phyloP scores from a whole-genome alignment of 1,140 invertebrate genomes.

The Oryctes rhinoceros region DNA sequence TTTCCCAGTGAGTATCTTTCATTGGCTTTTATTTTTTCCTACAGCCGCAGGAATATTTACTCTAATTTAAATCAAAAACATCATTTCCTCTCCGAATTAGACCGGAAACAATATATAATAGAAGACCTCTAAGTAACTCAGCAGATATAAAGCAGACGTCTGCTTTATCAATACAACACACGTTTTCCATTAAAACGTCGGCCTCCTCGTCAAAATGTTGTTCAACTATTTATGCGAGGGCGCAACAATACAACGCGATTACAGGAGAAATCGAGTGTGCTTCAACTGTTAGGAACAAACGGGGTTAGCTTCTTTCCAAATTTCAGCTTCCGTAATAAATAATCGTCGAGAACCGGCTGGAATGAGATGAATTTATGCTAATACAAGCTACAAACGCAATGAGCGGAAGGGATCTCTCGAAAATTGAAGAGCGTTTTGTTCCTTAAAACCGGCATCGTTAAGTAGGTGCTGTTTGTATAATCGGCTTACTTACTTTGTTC shows the following conservation, averaged over 20 bases:
- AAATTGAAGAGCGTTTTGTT: slow-evolving; percentile 10
- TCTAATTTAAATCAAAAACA: background rate
- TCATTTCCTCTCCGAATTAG: background rate
- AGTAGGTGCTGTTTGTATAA: slow-evolving; percentile 3
- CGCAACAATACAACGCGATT: background rate
- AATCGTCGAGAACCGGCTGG: background rate
- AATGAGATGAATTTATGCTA: background rate
- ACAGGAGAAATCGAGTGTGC: background rate
- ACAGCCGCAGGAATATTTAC: background rate
- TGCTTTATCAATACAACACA: slow-evolving; percentile 31
- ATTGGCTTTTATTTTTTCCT: background rate
- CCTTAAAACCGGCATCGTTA: background rate
- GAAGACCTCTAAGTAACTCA: background rate
- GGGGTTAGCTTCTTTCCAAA: background rate
- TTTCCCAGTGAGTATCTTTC: background rate
- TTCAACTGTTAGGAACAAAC: background rate
- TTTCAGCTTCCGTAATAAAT: slow-evolving; percentile 2
- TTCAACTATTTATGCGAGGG: slow-evolving; percentile 20
- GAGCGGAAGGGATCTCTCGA: background rate
- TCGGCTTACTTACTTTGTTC: slow-evolving; percentile 27
- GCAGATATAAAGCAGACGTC: background rate
- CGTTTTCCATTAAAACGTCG: slow-evolving; percentile 36
- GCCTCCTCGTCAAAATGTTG: slow-evolving; percentile 18
- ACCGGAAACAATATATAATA: slow-evolving; percentile 1
- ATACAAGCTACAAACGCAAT: background rate